Percentiles rank a stretch among this genome's conserved stretches.
Evolutionary conservation across 2,888 invertebrate species (phyloP).

Genomic region (Volucella inflata): DNA sequence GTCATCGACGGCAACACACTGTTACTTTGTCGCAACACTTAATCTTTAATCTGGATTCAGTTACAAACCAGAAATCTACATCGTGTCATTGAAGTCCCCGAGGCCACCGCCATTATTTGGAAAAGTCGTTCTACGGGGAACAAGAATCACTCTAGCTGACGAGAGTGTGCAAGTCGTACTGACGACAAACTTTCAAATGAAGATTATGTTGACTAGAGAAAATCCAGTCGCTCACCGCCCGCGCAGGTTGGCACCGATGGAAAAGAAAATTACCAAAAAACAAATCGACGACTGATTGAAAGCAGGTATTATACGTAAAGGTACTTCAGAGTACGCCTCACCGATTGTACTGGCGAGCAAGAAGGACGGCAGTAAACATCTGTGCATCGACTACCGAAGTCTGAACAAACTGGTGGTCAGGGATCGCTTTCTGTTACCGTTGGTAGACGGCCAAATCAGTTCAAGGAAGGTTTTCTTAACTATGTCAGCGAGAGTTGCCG

Average conservation of each 20-base stretch:
- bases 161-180: constrained; percentile 3
- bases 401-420: no score
- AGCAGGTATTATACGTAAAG: neutral
- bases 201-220: no score
- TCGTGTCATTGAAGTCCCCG: neutral
- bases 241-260: constrained; percentile 7
- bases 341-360: no score
- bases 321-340: no score
- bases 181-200: no score
- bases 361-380: neutral
- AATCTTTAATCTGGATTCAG: constrained; percentile 8
- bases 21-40: constrained; percentile 17
- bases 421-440: neutral
- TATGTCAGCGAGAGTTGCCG: constrained; percentile 2
- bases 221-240: no score
- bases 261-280: constrained; percentile 8
- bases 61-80: constrained; percentile 21
- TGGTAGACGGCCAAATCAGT: neutral
- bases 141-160: constrained; percentile 1
- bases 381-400: neutral
- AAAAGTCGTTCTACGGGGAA: constrained; percentile 4
- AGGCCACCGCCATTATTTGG: neutral
- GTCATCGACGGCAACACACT: constrained; percentile 9
- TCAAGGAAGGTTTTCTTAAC: constrained; percentile 8
- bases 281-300: constrained; percentile 5